Evolutionary conservation across 1,140 invertebrate genomes (phyloP).

Genomic region (Tetraneura akinire): DNA sequence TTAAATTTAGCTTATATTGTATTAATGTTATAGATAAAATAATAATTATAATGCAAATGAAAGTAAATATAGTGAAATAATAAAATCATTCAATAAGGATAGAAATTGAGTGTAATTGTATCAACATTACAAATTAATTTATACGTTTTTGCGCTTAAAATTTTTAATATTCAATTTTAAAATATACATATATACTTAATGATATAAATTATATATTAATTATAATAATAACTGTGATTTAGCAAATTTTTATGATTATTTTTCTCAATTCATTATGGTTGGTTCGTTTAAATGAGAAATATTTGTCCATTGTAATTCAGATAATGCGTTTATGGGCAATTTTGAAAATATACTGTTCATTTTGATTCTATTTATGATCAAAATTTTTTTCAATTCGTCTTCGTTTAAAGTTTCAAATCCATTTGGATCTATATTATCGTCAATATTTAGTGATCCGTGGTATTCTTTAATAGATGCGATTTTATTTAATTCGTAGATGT

Average conservation of each 20-base stretch:
- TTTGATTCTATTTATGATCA: too few species aligned
- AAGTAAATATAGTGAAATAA: neutral
- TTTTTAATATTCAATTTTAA: too few species aligned
- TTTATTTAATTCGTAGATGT: neutral
- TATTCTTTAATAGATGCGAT: neutral
- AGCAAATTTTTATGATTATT: neutral
- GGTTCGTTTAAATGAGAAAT: neutral
- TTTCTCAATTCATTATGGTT: neutral
- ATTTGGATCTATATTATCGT: accelerated
- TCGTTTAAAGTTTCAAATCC: accelerated
- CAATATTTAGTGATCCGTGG: neutral
- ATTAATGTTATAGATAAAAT: too few species aligned
- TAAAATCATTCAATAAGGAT: neutral
- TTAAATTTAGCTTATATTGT: too few species aligned
- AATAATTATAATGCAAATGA: too few species aligned
- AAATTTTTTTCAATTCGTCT: neutral
- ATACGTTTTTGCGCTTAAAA: too few species aligned
- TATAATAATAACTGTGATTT: too few species aligned
- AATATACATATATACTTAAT: too few species aligned
- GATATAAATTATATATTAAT: too few species aligned
- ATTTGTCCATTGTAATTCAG: neutral
- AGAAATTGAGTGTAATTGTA: neutral
- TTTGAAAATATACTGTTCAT: neutral
- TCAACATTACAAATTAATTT: neutral
- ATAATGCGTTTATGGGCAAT: neutral